A percentile compares a stretch with the other conserved stretches of the same genome.
phyloP scores from a whole-genome alignment of 2,113 vertebrate genomes.

The Heptranchias perlo region DNA sequence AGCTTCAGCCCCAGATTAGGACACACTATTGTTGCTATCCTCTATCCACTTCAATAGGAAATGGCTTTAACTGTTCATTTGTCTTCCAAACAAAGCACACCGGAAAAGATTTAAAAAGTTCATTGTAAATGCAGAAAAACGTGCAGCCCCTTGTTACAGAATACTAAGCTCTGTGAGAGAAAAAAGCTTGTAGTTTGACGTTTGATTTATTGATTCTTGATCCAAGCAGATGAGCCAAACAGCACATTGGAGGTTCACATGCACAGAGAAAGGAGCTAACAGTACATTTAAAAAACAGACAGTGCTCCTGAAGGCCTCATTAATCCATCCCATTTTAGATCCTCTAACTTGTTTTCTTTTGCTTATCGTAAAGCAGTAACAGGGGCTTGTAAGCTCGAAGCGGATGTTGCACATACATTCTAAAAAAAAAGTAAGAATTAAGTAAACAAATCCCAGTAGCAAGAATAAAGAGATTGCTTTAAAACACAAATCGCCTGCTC shows the following conservation, averaged over 20 bases:
- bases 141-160: background rate
- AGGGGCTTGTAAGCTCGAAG: background rate
- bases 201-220: conserved; percentile 32
- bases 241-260: background rate
- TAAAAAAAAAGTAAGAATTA: conserved; percentile 2
- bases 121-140: background rate
- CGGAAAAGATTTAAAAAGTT: conserved; percentile 13
- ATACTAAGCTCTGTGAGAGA: too few relatives aligned
- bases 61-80: conserved; percentile 2
- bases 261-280: background rate
- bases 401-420: background rate
- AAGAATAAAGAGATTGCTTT: background rate
- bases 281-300: conserved; percentile 1
- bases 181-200: background rate
- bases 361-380: background rate
- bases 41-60: background rate
- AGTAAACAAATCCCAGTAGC: background rate
- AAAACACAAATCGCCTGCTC: background rate
- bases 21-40: background rate
- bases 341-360: conserved; percentile 28
- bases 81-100: conserved; percentile 19
- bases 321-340: conserved; percentile 21
- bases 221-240: background rate
- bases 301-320: background rate
- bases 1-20: background rate